Base-by-base conservation (phyloP, 2,888 invertebrate species). In the Cetonia aurata region DNA sequence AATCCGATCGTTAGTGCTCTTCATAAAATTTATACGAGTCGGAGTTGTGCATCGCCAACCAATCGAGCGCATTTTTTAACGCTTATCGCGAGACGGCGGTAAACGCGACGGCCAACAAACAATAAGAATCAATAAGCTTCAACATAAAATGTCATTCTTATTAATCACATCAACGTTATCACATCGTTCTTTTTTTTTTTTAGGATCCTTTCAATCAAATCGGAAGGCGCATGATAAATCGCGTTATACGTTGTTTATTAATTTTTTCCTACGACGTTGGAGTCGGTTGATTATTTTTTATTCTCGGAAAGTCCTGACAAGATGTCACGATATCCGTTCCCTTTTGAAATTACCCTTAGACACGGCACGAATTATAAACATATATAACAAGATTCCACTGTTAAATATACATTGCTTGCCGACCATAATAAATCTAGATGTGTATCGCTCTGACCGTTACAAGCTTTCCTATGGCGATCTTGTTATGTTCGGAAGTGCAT, bases 91-190 rank as follows among this genome's bases (percentile, higher is more conserved):
- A 42, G 42, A 57, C 42, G 19, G 15, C n/a, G 13, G 33, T 13
- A 31, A 33, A 31, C 37, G 9, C 13, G 37, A 48, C 25, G 25
- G 25, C 25, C 4, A 25, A 25, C 3, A 25, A 25, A 25, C 25
- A 25, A 25, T 25, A 25, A 10, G 33, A 62, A 62, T 62, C 48
- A 62, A 62, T 62, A 62, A 62, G 48, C 48, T 15, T 62, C 62
- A 37, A 48, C 48, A 62, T 62, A 50, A 62, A 62, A 62, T 62
- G 62, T 62, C 62, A 62, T 62, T 62, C 33, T 62, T 62, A 62
- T 62, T 62, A 62, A 62, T 62, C 62, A 62, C 33, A 56, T 9
- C 13, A 15, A 48, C 33, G 48, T 62, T 62, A 62, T 48, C 48
- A 31, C 13, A 25, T 25, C 25, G 25, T 25, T 25, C 17, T 15